Percentiles rank a stretch among this genome's conserved stretches.
These are phyloP conservation scores for Leptosomus discolor DNA, from an alignment of 2,113 vertebrate genomes.

Conservation along the genomic window DNA sequence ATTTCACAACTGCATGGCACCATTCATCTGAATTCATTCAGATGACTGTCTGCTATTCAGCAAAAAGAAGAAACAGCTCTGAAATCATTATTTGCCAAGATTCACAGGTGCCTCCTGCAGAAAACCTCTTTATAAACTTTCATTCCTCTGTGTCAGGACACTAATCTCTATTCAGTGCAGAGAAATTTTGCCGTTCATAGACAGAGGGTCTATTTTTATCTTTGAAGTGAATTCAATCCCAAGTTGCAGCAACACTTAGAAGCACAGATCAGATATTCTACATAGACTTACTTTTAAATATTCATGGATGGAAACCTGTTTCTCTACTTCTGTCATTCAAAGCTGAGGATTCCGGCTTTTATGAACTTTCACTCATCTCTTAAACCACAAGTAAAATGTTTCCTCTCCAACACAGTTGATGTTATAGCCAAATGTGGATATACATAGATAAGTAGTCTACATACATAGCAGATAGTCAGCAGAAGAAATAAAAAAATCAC, in stretches of 20 bases:
- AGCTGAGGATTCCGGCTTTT: neutral
- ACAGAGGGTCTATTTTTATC: constrained; percentile 65
- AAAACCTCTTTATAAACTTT: constrained; percentile 36
- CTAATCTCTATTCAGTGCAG: constrained; percentile 63
- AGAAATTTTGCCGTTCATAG: neutral
- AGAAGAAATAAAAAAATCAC: constrained; percentile 19
- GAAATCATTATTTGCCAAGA: constrained; percentile 70
- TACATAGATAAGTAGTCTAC: neutral
- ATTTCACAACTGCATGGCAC: constrained; percentile 43
- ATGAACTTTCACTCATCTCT: neutral
- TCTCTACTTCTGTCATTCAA: neutral
- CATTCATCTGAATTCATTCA: constrained; percentile 45
- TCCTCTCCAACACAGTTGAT: neutral
- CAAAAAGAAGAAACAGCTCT: neutral
- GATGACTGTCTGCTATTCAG: constrained; percentile 67
- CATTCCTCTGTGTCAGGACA: constrained; percentile 39
- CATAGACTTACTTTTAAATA: constrained; percentile 61
- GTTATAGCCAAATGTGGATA: neutral
- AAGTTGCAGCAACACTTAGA: constrained; percentile 47
- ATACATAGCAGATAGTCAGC: neutral
- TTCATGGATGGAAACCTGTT: constrained; percentile 12
- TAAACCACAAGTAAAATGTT: neutral
- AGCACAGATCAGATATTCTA: constrained; percentile 60
- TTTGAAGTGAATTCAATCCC: constrained; percentile 61
- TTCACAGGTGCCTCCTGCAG: constrained; percentile 73